Evolutionary conservation across 2,113 vertebrate species (phyloP).

Genomic region (Protomyctophum bolini): DNA sequence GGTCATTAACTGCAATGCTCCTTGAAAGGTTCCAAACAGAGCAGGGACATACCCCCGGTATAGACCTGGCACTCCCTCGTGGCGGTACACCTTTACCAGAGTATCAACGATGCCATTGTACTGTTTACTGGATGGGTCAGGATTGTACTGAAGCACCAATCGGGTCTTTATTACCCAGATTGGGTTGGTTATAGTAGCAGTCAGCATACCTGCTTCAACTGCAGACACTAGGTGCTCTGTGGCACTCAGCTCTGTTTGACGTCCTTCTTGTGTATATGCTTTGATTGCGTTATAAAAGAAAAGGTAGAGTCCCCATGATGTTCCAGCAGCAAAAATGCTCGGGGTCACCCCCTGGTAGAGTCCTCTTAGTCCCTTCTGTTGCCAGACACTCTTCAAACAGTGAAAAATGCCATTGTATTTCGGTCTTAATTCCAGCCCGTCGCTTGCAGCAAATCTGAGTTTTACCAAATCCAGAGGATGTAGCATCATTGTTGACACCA

Average conservation of each 20-base stretch:
- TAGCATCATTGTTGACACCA: conserved; percentile 88
- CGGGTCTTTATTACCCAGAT: conserved; percentile 98
- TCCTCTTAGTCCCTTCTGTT: conserved; percentile 88
- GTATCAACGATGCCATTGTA: conserved; percentile 93
- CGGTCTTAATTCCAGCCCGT: conserved; percentile 91
- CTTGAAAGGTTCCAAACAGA: conserved; percentile 94
- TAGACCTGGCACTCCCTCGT: conserved; percentile 89
- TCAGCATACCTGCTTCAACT: conserved; percentile 90
- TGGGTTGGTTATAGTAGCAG: conserved; percentile 94
- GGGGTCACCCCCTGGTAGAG: conserved; percentile 97
- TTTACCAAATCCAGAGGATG: conserved; percentile 96
- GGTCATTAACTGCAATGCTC: conserved; percentile 97
- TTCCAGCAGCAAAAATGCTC: conserved; percentile 93
- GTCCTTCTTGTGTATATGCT: conserved; percentile 88
- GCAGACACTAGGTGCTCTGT: conserved; percentile 90
- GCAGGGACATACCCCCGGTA: conserved; percentile 97
- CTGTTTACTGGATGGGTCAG: conserved; percentile 78
- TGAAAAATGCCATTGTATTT: conserved; percentile 92
- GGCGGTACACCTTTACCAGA: conserved; percentile 89
- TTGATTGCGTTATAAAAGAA: conserved; percentile 98
- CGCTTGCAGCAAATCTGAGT: conserved; percentile 94
- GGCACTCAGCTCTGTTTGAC: conserved; percentile 83
- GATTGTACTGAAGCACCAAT: conserved; percentile 90
- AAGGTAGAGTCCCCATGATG: conserved; percentile 98
- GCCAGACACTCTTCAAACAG: conserved; percentile 92